Conservation (phyloP, 1,140 invertebrate genomes). For the Eulimnadia texana region DNA sequence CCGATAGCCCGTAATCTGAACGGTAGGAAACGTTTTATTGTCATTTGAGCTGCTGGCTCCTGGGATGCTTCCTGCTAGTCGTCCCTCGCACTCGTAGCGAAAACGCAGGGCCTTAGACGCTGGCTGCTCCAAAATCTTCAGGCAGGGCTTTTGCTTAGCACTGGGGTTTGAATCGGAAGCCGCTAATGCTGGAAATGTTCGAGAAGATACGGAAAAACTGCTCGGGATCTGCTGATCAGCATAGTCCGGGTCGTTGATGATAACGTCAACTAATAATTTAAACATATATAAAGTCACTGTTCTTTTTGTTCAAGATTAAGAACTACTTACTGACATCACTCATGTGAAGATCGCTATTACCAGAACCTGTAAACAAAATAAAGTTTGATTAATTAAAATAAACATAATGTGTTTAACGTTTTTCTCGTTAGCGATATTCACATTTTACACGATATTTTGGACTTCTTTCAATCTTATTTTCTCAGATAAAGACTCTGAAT, state of each 20-base stretch:
- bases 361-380: neutral
- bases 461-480: too few species aligned
- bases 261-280: conserved; percentile 3
- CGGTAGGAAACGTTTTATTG: conserved; percentile 83
- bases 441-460: too few species aligned
- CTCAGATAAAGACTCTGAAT: too few species aligned
- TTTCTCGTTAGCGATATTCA: too few species aligned
- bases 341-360: neutral
- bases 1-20: conserved; percentile 66
- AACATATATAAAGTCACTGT: neutral
- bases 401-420: too few species aligned
- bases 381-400: too few species aligned
- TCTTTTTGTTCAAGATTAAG: too few species aligned
- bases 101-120: conserved; percentile 81
- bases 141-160: conserved; percentile 33
- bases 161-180: neutral
- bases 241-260: neutral
- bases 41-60: conserved; percentile 74
- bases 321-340: conserved; percentile 6
- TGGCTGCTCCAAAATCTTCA: conserved; percentile 80
- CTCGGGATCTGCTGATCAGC: neutral
- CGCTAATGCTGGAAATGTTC: neutral
- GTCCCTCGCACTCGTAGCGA: conserved; percentile 89
- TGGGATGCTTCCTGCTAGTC: conserved; percentile 90
- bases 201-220: neutral